phyloP scores from a whole-genome alignment of 2,113 vertebrate species.

The Shinisaurus crocodilurus region DNA sequence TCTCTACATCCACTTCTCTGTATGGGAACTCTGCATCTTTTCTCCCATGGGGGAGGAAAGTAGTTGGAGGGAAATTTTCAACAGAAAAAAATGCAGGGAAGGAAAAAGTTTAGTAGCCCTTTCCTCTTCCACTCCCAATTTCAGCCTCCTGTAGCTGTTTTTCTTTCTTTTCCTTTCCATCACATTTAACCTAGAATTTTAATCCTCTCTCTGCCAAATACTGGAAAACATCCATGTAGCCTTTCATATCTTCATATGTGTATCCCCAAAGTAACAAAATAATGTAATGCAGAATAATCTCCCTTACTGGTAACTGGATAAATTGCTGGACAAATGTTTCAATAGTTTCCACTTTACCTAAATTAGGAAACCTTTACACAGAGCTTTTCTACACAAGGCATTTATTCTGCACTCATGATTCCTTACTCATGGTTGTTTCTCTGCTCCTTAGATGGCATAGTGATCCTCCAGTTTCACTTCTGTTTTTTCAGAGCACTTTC shows the following conservation, averaged over 20 bases:
- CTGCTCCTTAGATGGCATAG: too few relatives aligned
- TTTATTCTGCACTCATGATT: too few relatives aligned
- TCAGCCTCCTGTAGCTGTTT: background rate
- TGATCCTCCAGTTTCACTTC: too few relatives aligned
- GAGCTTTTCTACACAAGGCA: too few relatives aligned
- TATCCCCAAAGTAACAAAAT: background rate
- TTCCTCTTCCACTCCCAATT: background rate
- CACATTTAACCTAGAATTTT: background rate
- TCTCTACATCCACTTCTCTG: background rate
- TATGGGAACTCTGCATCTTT: background rate
- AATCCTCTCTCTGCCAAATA: background rate
- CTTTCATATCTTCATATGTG: background rate
- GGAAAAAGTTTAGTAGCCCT: background rate
- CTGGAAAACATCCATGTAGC: background rate
- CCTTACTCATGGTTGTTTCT: too few relatives aligned
- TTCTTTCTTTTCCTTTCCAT: background rate
- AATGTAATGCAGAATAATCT: background rate
- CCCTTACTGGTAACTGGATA: background rate
- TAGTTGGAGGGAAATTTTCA: background rate
- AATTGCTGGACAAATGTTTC: background rate
- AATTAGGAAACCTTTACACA: background rate
- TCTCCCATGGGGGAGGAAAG: background rate
- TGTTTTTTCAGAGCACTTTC: too few relatives aligned
- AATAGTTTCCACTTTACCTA: background rate
- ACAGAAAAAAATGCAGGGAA: background rate